A percentile compares a stretch with the other conserved stretches of the same genome.
Evolutionary conservation across 2,797 vertebrate species (phyloP).

Genomic region (Dallia pectoralis): DNA sequence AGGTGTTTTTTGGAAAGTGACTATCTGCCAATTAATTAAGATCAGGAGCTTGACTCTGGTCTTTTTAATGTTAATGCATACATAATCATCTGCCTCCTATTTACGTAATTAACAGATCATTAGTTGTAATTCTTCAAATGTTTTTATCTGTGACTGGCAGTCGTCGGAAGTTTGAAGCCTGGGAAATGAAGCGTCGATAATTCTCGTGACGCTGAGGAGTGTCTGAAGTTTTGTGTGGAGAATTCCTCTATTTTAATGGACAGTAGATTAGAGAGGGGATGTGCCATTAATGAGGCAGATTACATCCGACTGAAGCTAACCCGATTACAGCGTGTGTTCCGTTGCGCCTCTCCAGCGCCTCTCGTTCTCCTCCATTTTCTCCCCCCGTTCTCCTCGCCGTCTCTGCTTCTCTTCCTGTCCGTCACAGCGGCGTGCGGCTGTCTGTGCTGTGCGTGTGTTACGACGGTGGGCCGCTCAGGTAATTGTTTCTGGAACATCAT

Average conservation of each 20-base stretch:
- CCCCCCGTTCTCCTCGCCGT: slow-evolving; percentile 18
- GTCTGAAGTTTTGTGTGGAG: slow-evolving; percentile 46
- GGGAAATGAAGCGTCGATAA: slow-evolving; percentile 53
- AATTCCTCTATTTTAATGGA: slow-evolving; percentile 48
- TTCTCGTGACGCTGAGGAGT: slow-evolving; percentile 44
- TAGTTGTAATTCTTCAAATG: slow-evolving; percentile 37
- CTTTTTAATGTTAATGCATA: too few relatives aligned
- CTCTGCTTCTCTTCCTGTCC: slow-evolving; percentile 20
- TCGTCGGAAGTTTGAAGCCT: slow-evolving; percentile 45
- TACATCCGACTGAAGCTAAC: slow-evolving; percentile 65
- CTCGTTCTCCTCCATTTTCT: slow-evolving; percentile 24
- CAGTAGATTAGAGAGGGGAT: slow-evolving; percentile 56
- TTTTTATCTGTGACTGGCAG: slow-evolving; percentile 44
- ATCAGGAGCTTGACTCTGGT: too few relatives aligned
- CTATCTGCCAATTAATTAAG: too few relatives aligned
- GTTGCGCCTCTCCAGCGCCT: slow-evolving; percentile 45
- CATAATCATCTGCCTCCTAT: neutral
- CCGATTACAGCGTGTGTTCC: slow-evolving; percentile 65
- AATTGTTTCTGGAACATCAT: slow-evolving; percentile 47
- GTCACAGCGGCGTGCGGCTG: slow-evolving; percentile 8
- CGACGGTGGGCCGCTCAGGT: slow-evolving; percentile 12
- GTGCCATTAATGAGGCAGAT: slow-evolving; percentile 67
- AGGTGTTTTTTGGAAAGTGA: too few relatives aligned
- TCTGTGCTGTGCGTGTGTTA: neutral
- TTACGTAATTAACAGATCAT: slow-evolving; percentile 1